A percentile compares a stretch with the other conserved stretches of the same genome.
These are phyloP conservation scores for Daubentonia madagascariensis DNA, from an alignment of 2,113 vertebrate species.

Conservation along the genomic window DNA sequence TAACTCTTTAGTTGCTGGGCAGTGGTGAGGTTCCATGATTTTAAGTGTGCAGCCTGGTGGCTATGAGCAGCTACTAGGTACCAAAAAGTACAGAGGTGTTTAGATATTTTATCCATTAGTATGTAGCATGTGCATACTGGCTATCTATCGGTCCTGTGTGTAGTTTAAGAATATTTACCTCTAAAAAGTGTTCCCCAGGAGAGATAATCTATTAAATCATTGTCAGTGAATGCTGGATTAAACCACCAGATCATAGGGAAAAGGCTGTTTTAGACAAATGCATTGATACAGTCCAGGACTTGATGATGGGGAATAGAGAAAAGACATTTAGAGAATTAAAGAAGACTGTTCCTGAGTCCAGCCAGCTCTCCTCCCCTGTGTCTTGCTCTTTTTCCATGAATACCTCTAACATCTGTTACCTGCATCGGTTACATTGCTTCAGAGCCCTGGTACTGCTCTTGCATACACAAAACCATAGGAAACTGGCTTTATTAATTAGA, in stretches of 20 bases:
- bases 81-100: not conserved
- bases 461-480: not conserved
- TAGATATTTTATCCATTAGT: not conserved
- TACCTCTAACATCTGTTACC: not conserved
- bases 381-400: not conserved
- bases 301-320: not conserved
- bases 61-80: not conserved
- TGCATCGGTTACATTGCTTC: not conserved
- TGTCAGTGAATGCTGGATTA: not conserved
- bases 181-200: not conserved
- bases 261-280: not conserved
- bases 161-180: not conserved
- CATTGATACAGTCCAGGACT: not conserved
- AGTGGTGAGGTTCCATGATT: not conserved
- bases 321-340: not conserved
- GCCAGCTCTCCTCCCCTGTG: not conserved
- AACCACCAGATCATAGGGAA: too few relatives aligned
- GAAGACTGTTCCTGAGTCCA: not conserved
- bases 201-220: not conserved
- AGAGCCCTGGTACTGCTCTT: not conserved
- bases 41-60: accelerated
- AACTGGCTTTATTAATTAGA: conserved; percentile 62
- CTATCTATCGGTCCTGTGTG: not conserved
- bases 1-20: not conserved
- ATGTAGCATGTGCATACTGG: too few relatives aligned